Conservation (phyloP, 2,113 vertebrate genomes). For the Xerus inauris region DNA sequence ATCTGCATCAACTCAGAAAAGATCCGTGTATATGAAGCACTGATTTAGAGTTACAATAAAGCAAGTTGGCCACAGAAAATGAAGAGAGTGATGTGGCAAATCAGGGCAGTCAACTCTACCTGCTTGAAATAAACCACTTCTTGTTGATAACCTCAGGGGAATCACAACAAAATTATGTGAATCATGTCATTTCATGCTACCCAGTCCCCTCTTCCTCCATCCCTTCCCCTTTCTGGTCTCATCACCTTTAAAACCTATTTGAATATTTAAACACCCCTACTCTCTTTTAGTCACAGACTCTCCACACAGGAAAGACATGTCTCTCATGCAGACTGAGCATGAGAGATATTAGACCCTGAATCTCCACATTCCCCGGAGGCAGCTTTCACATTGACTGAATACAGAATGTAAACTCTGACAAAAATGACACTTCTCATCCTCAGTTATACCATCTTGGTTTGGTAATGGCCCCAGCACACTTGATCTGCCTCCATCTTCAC, state of each 20-base stretch:
- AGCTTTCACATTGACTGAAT: background rate
- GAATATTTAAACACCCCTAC: background rate
- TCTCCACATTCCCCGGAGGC: too few species aligned
- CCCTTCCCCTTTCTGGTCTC: background rate
- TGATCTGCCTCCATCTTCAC: background rate
- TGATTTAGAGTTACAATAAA: constrained; percentile 60
- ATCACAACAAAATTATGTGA: background rate
- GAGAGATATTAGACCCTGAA: background rate
- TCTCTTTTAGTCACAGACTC: background rate
- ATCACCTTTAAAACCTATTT: background rate
- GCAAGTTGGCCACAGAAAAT: constrained; percentile 1
- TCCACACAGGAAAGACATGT: background rate
- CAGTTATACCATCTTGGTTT: background rate
- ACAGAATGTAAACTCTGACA: background rate
- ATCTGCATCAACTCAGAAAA: constrained; percentile 58
- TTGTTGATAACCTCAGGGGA: background rate
- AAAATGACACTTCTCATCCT: background rate
- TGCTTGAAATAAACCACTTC: background rate
- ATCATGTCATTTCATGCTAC: rapidly evolving
- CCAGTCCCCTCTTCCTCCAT: background rate
- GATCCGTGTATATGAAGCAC: constrained; percentile 42
- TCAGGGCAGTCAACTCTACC: background rate
- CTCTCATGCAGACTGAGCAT: background rate
- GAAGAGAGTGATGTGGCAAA: background rate
- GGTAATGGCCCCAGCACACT: background rate